Percentiles rank a stretch among this genome's conserved stretches.
Conservation (phyloP, 2,797 vertebrate genomes). For the Tokudaia tokunoshimensis region DNA sequence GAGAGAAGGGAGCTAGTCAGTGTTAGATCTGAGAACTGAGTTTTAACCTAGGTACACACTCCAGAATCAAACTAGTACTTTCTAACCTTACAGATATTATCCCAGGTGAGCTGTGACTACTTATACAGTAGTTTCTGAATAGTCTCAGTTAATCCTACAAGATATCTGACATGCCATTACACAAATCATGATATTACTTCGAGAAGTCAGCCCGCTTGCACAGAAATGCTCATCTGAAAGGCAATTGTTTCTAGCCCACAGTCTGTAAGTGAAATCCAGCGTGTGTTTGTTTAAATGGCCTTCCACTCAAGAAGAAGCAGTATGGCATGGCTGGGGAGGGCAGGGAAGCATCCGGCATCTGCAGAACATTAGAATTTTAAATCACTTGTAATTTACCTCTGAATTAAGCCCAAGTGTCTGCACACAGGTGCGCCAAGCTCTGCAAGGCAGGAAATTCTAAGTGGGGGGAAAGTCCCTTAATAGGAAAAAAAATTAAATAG, state of each 20-base stretch:
- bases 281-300: constrained; percentile 5
- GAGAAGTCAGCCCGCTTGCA: background rate
- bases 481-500: constrained; percentile 22
- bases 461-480: background rate
- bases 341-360: background rate
- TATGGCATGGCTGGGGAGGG: background rate
- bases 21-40: background rate
- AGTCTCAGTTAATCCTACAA: background rate
- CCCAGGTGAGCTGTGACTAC: background rate
- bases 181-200: background rate
- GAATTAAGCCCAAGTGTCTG: constrained; percentile 48
- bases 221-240: constrained; percentile 27
- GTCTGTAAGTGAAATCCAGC: background rate
- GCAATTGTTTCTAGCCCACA: background rate
- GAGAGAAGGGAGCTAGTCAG: background rate
- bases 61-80: background rate
- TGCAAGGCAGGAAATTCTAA: constrained; percentile 40
- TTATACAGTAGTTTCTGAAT: background rate
- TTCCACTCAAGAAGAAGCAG: background rate
- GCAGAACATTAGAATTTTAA: constrained; percentile 46
- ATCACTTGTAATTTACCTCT: constrained; percentile 62
- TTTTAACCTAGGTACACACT: background rate
- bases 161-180: background rate
- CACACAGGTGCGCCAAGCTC: constrained; percentile 4
- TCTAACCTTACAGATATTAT: too few relatives aligned